Evolutionary conservation across 1,140 invertebrate genomes (phyloP).

Genomic region (Chrysomallon squamiferum): DNA sequence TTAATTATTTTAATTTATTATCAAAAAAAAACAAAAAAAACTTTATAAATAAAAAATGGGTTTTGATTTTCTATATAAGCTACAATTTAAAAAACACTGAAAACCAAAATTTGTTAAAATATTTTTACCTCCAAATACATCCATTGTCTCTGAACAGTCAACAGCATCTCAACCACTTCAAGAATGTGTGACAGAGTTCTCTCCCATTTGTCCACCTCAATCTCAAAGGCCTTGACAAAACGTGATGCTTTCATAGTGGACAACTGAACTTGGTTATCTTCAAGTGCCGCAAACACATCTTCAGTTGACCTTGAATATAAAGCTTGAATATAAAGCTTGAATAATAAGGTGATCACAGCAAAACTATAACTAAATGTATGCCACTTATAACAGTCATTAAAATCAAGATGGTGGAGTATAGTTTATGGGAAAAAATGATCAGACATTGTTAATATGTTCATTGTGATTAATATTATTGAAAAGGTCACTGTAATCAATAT

Average conservation of each 20-base stretch:
- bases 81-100: too few species aligned
- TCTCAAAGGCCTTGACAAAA: constrained; percentile 83
- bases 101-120: too few species aligned
- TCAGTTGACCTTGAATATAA: constrained; percentile 60
- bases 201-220: constrained; percentile 84
- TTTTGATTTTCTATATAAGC: too few species aligned
- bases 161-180: constrained; percentile 78
- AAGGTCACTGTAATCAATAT: not conserved
- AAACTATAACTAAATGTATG: too few species aligned
- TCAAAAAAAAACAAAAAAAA: too few species aligned
- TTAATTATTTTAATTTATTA: too few species aligned
- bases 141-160: constrained; percentile 81
- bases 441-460: not conserved
- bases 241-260: constrained; percentile 84
- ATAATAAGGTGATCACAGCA: too few species aligned
- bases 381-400: too few species aligned
- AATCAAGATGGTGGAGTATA: too few species aligned
- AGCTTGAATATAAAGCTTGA: too few species aligned
- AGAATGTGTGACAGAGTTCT: constrained; percentile 77
- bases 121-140: constrained; percentile 75
- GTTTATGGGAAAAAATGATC: not conserved
- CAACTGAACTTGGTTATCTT: constrained; percentile 66
- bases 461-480: not conserved
- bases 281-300: constrained; percentile 68
- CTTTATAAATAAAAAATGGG: too few species aligned